Evolutionary conservation across 92 coral and sea anemone genomes (phyloP).

Genomic region (Zoanthus solanderi): DNA sequence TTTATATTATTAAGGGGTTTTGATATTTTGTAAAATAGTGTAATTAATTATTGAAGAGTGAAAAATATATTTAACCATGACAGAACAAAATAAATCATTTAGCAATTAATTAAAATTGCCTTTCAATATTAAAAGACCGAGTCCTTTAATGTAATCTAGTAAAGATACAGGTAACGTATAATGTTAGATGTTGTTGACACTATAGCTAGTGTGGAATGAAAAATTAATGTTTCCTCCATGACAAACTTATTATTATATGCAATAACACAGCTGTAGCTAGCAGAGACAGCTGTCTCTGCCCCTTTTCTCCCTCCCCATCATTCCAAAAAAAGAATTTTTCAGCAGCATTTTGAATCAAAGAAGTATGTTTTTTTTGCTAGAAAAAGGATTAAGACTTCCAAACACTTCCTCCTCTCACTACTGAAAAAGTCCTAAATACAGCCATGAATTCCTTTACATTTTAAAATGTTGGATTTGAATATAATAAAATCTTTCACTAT

Average conservation of each 20-base stretch:
- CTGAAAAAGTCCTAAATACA: constrained; percentile 12
- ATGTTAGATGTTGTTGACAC: constrained; percentile 13
- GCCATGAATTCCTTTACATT: constrained; percentile 13
- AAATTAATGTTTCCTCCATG: constrained; percentile 12
- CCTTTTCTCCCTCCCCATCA: constrained; percentile 16
- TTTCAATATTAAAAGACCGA: constrained; percentile 12
- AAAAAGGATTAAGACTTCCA: constrained; percentile 12
- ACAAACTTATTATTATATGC: constrained; percentile 11
- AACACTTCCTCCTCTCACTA: constrained; percentile 15
- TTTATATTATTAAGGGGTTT: constrained; percentile 11
- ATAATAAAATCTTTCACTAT: constrained; percentile 10
- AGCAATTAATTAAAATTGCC: constrained; percentile 12
- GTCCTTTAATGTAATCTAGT: constrained; percentile 12
- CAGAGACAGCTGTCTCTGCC: constrained; percentile 17
- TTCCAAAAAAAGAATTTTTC: constrained; percentile 11
- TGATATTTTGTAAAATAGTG: constrained; percentile 11
- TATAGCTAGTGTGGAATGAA: constrained; percentile 13
- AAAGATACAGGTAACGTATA: constrained; percentile 12
- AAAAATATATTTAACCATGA: constrained; percentile 10
- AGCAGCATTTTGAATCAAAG: constrained; percentile 13
- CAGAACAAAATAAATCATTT: constrained; percentile 11
- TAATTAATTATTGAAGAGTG: constrained; percentile 11
- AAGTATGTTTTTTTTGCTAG: constrained; percentile 12
- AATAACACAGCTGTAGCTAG: constrained; percentile 14
- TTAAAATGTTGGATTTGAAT: constrained; percentile 11